Conservation (phyloP, 2,797 vertebrate species). For the Acipenser ruthenus region DNA sequence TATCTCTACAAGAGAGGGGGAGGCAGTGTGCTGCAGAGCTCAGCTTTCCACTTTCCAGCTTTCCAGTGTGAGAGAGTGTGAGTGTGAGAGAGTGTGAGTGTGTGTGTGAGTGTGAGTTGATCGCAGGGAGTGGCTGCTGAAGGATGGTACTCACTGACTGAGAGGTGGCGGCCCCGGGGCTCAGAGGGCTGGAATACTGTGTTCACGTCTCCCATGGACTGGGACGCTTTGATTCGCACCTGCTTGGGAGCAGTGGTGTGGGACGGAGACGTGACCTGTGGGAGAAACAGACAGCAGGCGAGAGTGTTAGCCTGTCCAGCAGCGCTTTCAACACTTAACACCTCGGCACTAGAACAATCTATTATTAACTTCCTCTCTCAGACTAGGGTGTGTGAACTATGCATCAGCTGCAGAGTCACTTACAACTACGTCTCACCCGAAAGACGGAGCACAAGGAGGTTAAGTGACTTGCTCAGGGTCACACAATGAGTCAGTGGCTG, state of each 20-base stretch:
- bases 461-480: too few species aligned
- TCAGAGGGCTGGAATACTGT: slow-evolving; percentile 74
- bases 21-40: background rate
- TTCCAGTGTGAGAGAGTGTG: background rate
- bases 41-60: background rate
- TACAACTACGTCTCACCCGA: too few species aligned
- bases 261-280: slow-evolving; percentile 60
- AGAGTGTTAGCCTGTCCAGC: background rate
- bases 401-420: too few species aligned
- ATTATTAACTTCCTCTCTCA: background rate
- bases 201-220: slow-evolving; percentile 84
- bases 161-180: slow-evolving; percentile 82
- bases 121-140: background rate
- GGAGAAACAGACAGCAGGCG: slow-evolving; percentile 21
- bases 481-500: too few species aligned
- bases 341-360: background rate
- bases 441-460: too few species aligned
- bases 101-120: background rate
- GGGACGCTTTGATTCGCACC: slow-evolving; percentile 90
- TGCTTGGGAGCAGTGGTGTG: slow-evolving; percentile 75
- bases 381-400: too few species aligned
- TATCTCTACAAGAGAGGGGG: background rate
- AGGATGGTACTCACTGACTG: slow-evolving; percentile 74
- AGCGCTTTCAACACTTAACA: background rate
- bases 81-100: too few species aligned